Evolutionary conservation across 2,113 vertebrate genomes (phyloP), one percentile per base, ranked within the genome.

Genomic region (Genyomyrus donnyi): DNA sequence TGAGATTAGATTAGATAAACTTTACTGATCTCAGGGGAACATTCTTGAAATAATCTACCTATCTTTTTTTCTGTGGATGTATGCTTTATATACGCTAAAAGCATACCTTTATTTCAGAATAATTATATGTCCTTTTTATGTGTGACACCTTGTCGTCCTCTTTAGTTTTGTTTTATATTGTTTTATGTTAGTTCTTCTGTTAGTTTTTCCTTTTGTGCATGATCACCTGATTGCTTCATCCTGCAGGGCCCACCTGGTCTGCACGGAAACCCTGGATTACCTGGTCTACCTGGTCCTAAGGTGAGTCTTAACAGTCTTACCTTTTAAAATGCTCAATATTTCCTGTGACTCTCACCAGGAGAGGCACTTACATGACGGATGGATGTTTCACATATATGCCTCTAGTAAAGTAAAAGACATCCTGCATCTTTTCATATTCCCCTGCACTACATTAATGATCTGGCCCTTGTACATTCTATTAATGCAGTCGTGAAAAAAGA

Each of bases 191-290:
- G 15, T 52, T 62, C 9, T 70, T 70, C 45, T 42, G 80, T 45
- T 46, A 17, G 39, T 89, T 21, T 42, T 39, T 83, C 6, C 6
- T 35, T 80, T 27, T 27, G n/a, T 66, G n/a, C n/a, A 19, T 17
- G 56, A 31, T 89, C 45, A 77, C 3, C 10, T 85, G 35, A 3
- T 85, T 62, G 2, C 53, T 24, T 48, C 58, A 13, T 50, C 24
- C 92, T 93, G 8, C 89, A 99, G 98, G 98, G 98, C 91, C 94
- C 96, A 85, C 92, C 95, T 88, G 98, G 98, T 92, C 97, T 97
- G 92, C 96, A 97, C 92, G 98, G 98, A 94, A 99, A 96, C 92
- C 97, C 97, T 88, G 98, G 98, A 58, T 94, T 96, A 89, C 96
- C 96, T 92, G 98, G 98, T 94, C 92, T 96, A 91, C 97, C 97